phyloP scores from a whole-genome alignment of 2,888 invertebrate genomes.

The Mesoligia furuncula region DNA sequence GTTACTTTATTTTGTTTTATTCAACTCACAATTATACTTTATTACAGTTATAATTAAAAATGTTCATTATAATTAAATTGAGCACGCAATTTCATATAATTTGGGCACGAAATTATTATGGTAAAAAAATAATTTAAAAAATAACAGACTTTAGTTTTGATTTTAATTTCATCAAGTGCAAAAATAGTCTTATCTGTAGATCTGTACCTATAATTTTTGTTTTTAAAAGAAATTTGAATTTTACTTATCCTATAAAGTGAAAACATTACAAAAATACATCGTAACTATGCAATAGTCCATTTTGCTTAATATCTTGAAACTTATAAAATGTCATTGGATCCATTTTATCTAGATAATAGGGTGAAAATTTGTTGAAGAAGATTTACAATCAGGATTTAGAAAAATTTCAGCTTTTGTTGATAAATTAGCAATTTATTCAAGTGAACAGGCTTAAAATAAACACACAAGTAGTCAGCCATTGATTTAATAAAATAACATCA shows the following conservation, averaged over 20 bases:
- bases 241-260: background rate
- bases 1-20: too few species aligned
- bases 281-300: background rate
- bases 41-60: too few species aligned
- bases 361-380: background rate
- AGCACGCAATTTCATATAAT: too few species aligned
- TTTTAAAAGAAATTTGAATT: background rate
- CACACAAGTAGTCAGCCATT: constrained; percentile 33
- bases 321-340: background rate
- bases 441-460: background rate
- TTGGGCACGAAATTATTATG: too few species aligned
- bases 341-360: background rate
- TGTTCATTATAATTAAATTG: too few species aligned
- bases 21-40: too few species aligned
- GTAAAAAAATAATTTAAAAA: too few species aligned
- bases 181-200: background rate
- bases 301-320: background rate
- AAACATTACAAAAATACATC: background rate
- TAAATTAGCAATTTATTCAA: constrained; percentile 1
- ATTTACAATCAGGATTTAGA: background rate
- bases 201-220: background rate
- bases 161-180: background rate
- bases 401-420: background rate
- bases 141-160: too few species aligned
- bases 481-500: constrained; percentile 69